Conservation (phyloP, 2,888 invertebrate genomes). For the Chalcosyrphus nemorum region DNA sequence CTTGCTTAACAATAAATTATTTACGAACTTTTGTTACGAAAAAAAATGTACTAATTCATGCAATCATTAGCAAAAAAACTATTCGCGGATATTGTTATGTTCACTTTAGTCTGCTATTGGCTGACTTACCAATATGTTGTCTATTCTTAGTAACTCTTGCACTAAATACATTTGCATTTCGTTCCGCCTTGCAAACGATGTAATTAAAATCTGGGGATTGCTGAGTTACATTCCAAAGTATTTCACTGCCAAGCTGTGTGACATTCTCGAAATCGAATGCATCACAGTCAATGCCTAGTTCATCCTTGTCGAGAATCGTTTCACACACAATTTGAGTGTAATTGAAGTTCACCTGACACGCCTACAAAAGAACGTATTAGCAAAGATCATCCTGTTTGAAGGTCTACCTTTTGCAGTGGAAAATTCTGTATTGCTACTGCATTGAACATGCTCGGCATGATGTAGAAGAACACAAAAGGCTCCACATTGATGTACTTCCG, state of each 20-base stretch:
- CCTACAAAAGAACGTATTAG: slow-evolving; percentile 68
- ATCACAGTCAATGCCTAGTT: slow-evolving; percentile 79
- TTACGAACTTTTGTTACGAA: neutral
- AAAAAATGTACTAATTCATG: too few relatives aligned
- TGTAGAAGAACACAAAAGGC: slow-evolving; percentile 80
- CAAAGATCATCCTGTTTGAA: neutral
- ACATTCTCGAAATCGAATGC: slow-evolving; percentile 76
- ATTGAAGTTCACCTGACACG: slow-evolving; percentile 80
- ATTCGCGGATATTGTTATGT: neutral
- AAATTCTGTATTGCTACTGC: slow-evolving; percentile 80
- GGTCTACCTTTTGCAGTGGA: slow-evolving; percentile 78
- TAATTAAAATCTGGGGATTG: slow-evolving; percentile 77
- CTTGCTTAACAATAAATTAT: neutral
- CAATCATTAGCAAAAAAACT: too few relatives aligned
- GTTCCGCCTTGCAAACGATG: slow-evolving; percentile 81
- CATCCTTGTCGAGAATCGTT: slow-evolving; percentile 79
- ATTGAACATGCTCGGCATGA: slow-evolving; percentile 79
- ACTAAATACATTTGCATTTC: slow-evolving; percentile 79
- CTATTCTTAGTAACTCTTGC: slow-evolving; percentile 80
- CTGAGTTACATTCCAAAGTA: slow-evolving; percentile 72
- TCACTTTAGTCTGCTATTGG: neutral
- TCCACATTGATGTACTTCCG: slow-evolving; percentile 80
- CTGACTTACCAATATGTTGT: slow-evolving; percentile 80
- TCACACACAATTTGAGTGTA: slow-evolving; percentile 78
- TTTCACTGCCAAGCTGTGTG: slow-evolving; percentile 75